These are phyloP conservation scores for Peromyscus aztecus DNA, from an alignment of 2,797 vertebrate genomes.

Conservation along the genomic window DNA sequence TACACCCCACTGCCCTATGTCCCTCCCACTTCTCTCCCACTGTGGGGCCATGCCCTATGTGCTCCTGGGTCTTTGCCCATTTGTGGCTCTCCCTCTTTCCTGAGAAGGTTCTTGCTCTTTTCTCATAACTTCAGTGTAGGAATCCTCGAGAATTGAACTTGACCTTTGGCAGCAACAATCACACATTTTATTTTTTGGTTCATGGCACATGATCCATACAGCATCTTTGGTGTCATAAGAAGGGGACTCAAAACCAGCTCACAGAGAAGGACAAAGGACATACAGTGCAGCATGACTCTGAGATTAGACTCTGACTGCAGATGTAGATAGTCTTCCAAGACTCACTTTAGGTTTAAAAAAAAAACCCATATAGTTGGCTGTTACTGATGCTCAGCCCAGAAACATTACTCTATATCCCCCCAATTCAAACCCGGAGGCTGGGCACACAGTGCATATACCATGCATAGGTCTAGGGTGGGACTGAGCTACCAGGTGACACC, in stretches of 20 bases:
- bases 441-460: neutral
- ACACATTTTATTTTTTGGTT: neutral
- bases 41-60: neutral
- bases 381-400: rapidly evolving
- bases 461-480: neutral
- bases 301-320: neutral
- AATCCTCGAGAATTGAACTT: neutral
- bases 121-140: neutral
- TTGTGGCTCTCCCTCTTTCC: neutral
- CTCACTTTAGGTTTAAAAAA: neutral
- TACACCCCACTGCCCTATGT: too few species aligned
- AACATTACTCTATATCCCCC: neutral
- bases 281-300: rapidly evolving
- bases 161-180: neutral
- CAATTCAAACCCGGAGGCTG: neutral
- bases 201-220: neutral
- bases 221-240: neutral
- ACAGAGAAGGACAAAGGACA: rapidly evolving
- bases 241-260: neutral
- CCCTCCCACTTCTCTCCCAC: too few species aligned
- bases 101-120: neutral
- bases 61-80: neutral
- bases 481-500: neutral
- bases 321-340: neutral
- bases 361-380: neutral